Evolutionary conservation across 2,888 invertebrate genomes (phyloP).

Genomic region (Sphaerophoria rueppellii): DNA sequence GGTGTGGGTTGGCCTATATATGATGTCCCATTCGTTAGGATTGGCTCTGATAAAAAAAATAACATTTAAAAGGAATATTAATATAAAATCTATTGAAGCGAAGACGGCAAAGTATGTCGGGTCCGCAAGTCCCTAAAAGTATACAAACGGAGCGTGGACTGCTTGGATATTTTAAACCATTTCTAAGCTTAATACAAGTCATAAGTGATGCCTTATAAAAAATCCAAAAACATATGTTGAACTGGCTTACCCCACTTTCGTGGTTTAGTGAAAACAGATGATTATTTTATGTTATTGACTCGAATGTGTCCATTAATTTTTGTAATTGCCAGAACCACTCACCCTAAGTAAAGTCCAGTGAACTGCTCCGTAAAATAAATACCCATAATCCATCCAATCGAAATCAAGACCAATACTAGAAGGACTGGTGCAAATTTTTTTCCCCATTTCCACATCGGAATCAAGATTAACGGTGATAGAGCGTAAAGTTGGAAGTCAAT

Average conservation of each 20-base stretch:
- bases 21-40: conserved; percentile 26
- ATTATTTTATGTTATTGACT: too few species aligned
- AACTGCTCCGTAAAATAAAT: conserved; percentile 11
- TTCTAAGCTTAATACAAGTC: too few species aligned
- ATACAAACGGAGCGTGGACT: too few species aligned
- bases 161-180: too few species aligned
- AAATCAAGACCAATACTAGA: conserved; percentile 49
- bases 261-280: too few species aligned
- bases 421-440: conserved; percentile 73
- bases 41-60: neutral
- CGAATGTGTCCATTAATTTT: too few species aligned
- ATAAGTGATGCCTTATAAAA: too few species aligned
- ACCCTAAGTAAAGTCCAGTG: conserved; percentile 20
- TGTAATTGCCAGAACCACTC: neutral
- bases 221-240: too few species aligned
- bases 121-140: too few species aligned
- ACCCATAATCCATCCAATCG: conserved; percentile 56
- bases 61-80: neutral
- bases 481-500: conserved; percentile 84
- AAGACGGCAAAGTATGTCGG: too few species aligned
- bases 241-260: too few species aligned
- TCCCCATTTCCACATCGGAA: conserved; percentile 80
- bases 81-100: too few species aligned
- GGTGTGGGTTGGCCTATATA: conserved; percentile 76
- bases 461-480: conserved; percentile 83